A percentile compares a stretch with the other conserved stretches of the same genome.
These are phyloP conservation scores for Poeciliopsis turrubarensis DNA, from an alignment of 2,113 vertebrate species.

Conservation along the genomic window DNA sequence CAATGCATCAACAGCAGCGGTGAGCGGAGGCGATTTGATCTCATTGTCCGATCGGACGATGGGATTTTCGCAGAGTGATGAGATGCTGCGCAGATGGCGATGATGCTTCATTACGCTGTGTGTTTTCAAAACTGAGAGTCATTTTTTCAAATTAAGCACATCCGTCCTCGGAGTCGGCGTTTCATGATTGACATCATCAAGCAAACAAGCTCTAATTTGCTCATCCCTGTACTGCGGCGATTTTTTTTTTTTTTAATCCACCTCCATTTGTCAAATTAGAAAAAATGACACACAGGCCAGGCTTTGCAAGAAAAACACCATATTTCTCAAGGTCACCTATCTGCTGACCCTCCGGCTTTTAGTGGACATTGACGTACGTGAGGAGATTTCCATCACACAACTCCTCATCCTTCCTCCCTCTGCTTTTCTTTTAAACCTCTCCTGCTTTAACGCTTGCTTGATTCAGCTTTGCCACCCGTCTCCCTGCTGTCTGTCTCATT, in stretches of 20 bases:
- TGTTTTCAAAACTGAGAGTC: not conserved
- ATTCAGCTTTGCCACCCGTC: conserved; percentile 21
- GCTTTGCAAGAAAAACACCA: conserved; percentile 19
- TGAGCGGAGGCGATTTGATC: conserved; percentile 69
- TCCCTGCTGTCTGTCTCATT: conserved; percentile 41
- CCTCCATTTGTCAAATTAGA: not conserved
- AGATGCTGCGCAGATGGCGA: not conserved
- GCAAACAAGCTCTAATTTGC: not conserved
- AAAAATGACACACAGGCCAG: conserved; percentile 1
- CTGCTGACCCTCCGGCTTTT: conserved; percentile 1
- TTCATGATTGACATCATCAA: not conserved
- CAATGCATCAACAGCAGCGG: conserved; percentile 89
- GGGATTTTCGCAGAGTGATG: not conserved
- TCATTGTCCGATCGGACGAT: not conserved
- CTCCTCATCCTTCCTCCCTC: not conserved
- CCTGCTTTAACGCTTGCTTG: conserved; percentile 39
- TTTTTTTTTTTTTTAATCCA: not conserved
- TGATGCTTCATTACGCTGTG: not conserved
- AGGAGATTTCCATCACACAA: not conserved
- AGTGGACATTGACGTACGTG: not conserved
- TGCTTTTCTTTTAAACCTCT: conserved; percentile 16
- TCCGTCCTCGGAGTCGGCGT: not conserved
- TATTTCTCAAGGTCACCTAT: conserved; percentile 38
- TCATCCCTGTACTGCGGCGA: not conserved
- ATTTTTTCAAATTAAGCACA: not conserved